Base-by-base conservation (phyloP, 2,888 invertebrate genomes). In the Dione vanillae region DNA sequence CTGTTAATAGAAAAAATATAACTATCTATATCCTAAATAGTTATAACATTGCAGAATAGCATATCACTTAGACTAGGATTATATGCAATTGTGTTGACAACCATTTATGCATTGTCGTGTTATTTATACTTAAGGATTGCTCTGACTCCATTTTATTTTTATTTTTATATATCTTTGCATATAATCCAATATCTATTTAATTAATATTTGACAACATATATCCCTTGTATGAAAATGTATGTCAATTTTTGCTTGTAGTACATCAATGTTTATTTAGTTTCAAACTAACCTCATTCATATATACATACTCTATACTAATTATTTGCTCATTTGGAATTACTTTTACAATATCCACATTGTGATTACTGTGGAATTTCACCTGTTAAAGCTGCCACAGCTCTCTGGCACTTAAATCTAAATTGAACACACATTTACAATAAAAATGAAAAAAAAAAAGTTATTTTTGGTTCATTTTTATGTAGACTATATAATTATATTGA, bases 381-480 rank as follows among this genome's bases (percentile, higher is more conserved):
- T n/a, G 54, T n/a, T n/a, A 54, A 45, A 61, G 43, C 61, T 59
- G 54, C 59, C 61, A 59, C 59, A 61, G 16, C 27, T 61, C 43
- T 45, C 61, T 27, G 45, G 90, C 89, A 91, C 91, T 90, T 92
- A 91, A 80, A 69, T 77, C 87, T 91, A 91, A 80, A 82, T 86
- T 92, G 91, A 92, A 92, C 91, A 92, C 91, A 91, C 90, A 87
- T 87, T 87, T 87, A 76, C 69, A 67, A 76, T 75, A 75, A 82
- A 81, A 82, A 80, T 83, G 79, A 85, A 85, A 81, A 82, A 83
- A 75, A 83, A 79, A 82, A 83, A 0, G 20, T 1, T 2, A 5
- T 90, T 88, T 92, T 92, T 92, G 91, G 92, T 88, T 90, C 86
- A 85, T 80, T 85, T 85, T 87, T 83, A 84, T 83, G 83, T 83